Evolutionary conservation across 2,797 vertebrate genomes (phyloP), one percentile per base, ranked within the genome.

Genomic region (Chiroxiphia lanceolata): DNA sequence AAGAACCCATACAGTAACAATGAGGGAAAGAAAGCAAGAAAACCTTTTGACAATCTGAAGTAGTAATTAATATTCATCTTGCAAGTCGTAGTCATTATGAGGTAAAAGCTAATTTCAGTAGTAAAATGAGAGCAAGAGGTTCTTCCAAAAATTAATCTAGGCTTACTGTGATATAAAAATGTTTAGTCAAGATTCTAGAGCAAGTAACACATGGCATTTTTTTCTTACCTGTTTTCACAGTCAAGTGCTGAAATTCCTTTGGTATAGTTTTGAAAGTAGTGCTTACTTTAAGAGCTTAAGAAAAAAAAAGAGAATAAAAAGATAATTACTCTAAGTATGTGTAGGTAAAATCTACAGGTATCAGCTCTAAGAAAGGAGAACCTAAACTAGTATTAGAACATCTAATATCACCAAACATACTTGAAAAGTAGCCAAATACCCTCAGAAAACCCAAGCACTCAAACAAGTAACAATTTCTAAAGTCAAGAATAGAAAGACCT

Each of bases 191-290:
- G 81, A 80, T 81, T 83, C 38, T 78, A 60, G 63, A 16, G 53
- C 36, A 88, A 83, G 15, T 57, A 70, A 65, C 8, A 54, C 0
- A 2, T 17, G 3, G 23, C 11, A 13, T 64, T 79, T 57, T 88
- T 91, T 94, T 95, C 96, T 97, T 98, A 98, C 98, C 98, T 97
- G 97, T 92, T 95, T 98, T 98, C 89, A 98, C 83, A 92, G 97
- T 94, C 87, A 95, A 84, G 50, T 97, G 87, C 75, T 97, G 97
- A 95, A 96, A 97, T 90, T 98, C 98, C 96, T 97, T 98, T 96
- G 97, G 96, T 96, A 97, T 95, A 38, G 18, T 80, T 95, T 97
- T 97, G 87, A 94, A 89, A 86, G 83, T 34, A 91, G 95, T 80
- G 86, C 59, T 98, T 59, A 81, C 89, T 97, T 98, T 97, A 95